Base-by-base conservation (phyloP, 2,797 vertebrate species). In the Carapus acus region DNA sequence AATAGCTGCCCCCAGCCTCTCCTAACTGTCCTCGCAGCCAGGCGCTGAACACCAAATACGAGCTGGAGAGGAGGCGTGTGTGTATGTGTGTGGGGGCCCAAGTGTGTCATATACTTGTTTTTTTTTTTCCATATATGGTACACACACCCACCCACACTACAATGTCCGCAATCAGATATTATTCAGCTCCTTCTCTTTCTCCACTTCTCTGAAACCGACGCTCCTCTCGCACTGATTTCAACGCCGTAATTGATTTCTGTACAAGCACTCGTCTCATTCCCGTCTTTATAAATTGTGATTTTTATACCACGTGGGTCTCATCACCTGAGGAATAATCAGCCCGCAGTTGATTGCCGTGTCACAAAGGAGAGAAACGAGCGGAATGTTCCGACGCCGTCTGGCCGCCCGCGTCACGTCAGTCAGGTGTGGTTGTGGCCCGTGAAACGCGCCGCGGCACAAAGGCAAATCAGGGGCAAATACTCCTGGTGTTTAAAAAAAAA, bases 281-380 rank as follows among this genome's bases (percentile, higher is more conserved):
- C 58, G 41, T 75, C 59, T 60, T 67, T 43, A 65, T 65, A 57
- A 67, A 76, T 58, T 66, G 46, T 53, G 40, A 33, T 69, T 67
- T 54, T 31, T 38, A 20, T 22, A 56, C 66, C 77, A 58, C 8
- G 6, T 38, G 42, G 54, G 39, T 61, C 51, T 43, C 51, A 69
- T 80, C 73, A 72, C 73, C 72, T 78, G 67, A 78, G 68, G 71
- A 62, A 63, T 65, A 66, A 72, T 80, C 77, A 74, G 57, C 74
- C 65, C 42, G 50, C 4, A 50, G 67, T 59, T 56, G 62, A 72
- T 60, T 43, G 57, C 55, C 2, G 17, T 69, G 58, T 59, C 64
- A 67, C 21, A 7, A n/a, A n/a, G 11, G 14, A 7, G 31, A 33
- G 11, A 12, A 7, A 27, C 24, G 24, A 27, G 24, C 5, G 9